Evolutionary conservation across 2,797 vertebrate genomes (phyloP).

Genomic region (Lateolabrax maculatus): DNA sequence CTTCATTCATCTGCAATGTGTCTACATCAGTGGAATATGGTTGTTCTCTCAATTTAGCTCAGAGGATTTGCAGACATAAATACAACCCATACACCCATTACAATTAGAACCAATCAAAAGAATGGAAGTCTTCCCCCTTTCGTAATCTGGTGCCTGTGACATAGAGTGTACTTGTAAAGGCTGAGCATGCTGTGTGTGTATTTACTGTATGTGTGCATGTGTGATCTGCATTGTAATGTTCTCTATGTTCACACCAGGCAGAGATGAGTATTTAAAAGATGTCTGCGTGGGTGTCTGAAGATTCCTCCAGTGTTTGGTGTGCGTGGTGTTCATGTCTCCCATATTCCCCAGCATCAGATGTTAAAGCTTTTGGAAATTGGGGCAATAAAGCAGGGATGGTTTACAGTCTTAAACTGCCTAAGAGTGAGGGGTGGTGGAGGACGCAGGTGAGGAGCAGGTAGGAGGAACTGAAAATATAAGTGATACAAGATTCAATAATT

Average conservation of each 20-base stretch:
- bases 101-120: conserved; percentile 16
- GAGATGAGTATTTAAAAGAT: conserved; percentile 22
- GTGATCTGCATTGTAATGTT: conserved; percentile 21
- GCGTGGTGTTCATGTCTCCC: conserved; percentile 14
- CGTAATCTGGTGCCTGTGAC: neutral
- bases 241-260: conserved; percentile 10
- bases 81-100: conserved; percentile 8
- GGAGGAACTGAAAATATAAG: neutral
- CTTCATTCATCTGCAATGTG: conserved; percentile 56
- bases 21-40: conserved; percentile 12
- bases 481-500: neutral
- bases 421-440: neutral
- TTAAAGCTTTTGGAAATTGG: conserved; percentile 54
- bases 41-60: conserved; percentile 19
- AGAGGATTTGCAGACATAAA: conserved; percentile 13
- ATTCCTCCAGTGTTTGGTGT: conserved; percentile 31
- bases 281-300: conserved; percentile 48
- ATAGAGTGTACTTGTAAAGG: neutral
- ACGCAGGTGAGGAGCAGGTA: neutral
- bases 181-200: neutral
- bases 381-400: conserved; percentile 12
- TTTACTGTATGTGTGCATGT: conserved; percentile 17
- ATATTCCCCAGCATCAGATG: conserved; percentile 6
- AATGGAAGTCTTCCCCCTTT: neutral
- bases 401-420: neutral